A percentile compares a stretch with the other conserved stretches of the same genome.
Evolutionary conservation across 2,888 invertebrate species (phyloP).

Genomic region (Acanthosoma haemorrhoidale): DNA sequence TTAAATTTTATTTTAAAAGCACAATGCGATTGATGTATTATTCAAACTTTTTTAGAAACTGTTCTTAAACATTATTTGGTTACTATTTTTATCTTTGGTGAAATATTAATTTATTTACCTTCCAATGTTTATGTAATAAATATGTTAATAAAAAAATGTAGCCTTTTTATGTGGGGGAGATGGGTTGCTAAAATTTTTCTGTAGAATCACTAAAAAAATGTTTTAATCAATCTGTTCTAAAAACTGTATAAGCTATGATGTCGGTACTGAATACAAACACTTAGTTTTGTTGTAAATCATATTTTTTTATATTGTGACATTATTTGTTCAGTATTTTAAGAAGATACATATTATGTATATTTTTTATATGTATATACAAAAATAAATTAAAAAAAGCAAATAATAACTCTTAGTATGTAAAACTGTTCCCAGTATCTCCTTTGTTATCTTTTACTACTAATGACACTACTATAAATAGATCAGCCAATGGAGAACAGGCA

Average conservation of each 20-base stretch:
- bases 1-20: background rate
- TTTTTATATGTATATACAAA: background rate
- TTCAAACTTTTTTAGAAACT: background rate
- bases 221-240: background rate
- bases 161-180: no score
- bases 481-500: no score
- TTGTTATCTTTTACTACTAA: no score
- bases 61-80: background rate
- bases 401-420: no score
- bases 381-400: no score
- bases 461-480: no score
- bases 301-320: background rate
- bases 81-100: background rate
- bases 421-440: no score
- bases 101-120: no score
- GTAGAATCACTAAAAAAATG: no score
- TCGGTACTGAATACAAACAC: background rate
- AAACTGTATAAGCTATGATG: background rate
- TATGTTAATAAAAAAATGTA: no score
- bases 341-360: background rate
- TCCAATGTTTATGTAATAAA: no score
- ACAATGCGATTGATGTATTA: background rate
- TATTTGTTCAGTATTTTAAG: background rate
- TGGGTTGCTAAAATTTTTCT: no score
- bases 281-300: background rate